Conservation (phyloP, 2,797 vertebrate species). For the Lithobates sylvaticus region DNA sequence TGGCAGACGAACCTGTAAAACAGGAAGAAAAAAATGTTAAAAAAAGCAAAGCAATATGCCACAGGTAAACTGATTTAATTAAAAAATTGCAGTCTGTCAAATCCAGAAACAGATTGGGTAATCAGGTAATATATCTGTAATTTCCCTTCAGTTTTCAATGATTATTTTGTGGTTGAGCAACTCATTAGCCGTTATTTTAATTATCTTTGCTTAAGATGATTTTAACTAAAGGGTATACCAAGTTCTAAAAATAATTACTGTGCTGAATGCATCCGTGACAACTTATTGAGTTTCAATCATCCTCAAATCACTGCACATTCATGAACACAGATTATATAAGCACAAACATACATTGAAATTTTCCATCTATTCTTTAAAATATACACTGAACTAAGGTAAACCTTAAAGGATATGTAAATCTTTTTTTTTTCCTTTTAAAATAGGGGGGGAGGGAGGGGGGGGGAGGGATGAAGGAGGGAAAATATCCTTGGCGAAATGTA, state of each 20-base stretch:
- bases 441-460: too few species aligned
- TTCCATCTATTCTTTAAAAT: background rate
- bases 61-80: slow-evolving; percentile 13
- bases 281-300: slow-evolving; percentile 50
- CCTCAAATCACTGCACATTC: slow-evolving; percentile 28
- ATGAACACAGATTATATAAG: slow-evolving; percentile 14
- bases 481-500: too few species aligned
- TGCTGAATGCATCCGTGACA: slow-evolving; percentile 37
- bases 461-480: too few species aligned
- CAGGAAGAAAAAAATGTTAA: background rate
- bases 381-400: background rate
- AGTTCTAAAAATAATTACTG: slow-evolving; percentile 52
- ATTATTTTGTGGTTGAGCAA: slow-evolving; percentile 16
- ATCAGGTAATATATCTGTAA: slow-evolving; percentile 11
- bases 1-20: slow-evolving; percentile 2
- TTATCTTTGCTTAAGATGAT: slow-evolving; percentile 39
- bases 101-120: background rate
- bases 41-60: background rate
- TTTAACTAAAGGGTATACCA: slow-evolving; percentile 40
- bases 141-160: slow-evolving; percentile 23
- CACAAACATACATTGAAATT: background rate
- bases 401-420: background rate
- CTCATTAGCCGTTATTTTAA: slow-evolving; percentile 50
- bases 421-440: too few species aligned
- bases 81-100: background rate